Evolutionary conservation across 1,140 invertebrate species (phyloP).

Genomic region (Octopus bimaculoides): DNA sequence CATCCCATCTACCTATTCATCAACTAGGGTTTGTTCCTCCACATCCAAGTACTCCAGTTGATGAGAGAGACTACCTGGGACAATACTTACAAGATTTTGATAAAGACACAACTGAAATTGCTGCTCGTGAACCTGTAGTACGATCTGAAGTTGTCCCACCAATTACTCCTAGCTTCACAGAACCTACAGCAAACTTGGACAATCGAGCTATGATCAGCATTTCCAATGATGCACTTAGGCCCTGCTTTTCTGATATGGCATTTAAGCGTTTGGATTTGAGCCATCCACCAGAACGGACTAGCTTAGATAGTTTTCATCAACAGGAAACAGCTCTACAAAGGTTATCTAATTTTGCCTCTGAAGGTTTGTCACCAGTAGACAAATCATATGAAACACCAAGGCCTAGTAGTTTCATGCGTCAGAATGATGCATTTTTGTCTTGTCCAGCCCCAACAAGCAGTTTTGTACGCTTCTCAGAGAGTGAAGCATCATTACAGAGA

Average conservation of each 20-base stretch:
- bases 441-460: constrained; percentile 28
- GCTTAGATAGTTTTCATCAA: constrained; percentile 24
- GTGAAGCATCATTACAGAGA: constrained; percentile 43
- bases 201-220: neutral
- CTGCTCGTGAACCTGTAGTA: neutral
- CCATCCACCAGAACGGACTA: constrained; percentile 8
- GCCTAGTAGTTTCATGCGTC: constrained; percentile 26
- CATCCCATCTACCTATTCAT: neutral
- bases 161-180: constrained; percentile 6
- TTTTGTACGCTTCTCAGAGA: constrained; percentile 44
- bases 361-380: constrained; percentile 7
- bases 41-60: constrained; percentile 34
- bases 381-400: constrained; percentile 24
- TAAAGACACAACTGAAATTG: constrained; percentile 3
- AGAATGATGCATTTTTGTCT: constrained; percentile 32
- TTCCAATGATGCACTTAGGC: neutral
- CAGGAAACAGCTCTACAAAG: constrained; percentile 24
- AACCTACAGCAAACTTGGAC: neutral
- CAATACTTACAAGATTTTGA: constrained; percentile 42
- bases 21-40: constrained; percentile 2
- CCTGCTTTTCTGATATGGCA: constrained; percentile 5
- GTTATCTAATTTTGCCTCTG: constrained; percentile 4
- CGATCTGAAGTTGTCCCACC: neutral
- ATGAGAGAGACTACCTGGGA: constrained; percentile 46
- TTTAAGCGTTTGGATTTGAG: constrained; percentile 7